phyloP scores from a whole-genome alignment of 2,888 invertebrate genomes.

The Crocallis elinguaria region DNA sequence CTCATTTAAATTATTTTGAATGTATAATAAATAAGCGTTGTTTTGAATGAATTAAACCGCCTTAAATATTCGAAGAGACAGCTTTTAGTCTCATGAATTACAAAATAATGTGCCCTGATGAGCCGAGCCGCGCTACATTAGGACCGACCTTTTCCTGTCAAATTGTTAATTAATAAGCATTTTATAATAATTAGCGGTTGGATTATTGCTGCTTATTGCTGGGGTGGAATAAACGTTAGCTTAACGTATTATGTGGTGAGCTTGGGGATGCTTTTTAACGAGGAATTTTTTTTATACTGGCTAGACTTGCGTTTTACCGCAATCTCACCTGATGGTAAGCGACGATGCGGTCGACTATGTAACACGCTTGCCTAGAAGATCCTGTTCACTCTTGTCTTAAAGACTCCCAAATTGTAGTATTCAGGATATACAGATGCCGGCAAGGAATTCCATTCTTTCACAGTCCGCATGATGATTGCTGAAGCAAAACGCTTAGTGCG shows the following conservation, averaged over 20 bases:
- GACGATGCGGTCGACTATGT: too few species aligned
- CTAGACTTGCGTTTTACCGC: too few species aligned
- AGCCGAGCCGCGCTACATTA: background rate
- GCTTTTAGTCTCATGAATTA: constrained; percentile 34
- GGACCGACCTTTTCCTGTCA: constrained; percentile 6
- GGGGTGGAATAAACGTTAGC: background rate
- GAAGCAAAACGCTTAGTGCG: too few species aligned
- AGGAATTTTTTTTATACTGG: too few species aligned
- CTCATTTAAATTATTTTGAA: constrained; percentile 45
- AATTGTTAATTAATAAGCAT: constrained; percentile 13
- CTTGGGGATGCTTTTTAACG: background rate
- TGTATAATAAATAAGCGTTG: constrained; percentile 42
- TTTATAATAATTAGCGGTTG: constrained; percentile 9
- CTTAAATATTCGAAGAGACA: constrained; percentile 39
- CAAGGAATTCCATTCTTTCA: too few species aligned
- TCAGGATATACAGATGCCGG: too few species aligned
- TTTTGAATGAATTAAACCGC: constrained; percentile 35
- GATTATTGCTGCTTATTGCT: background rate
- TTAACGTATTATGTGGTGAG: too few species aligned
- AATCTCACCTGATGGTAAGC: too few species aligned
- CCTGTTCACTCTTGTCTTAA: too few species aligned
- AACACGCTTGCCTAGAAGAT: too few species aligned
- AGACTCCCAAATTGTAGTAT: too few species aligned
- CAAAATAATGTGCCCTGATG: constrained; percentile 20
- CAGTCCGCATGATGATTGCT: too few species aligned